phyloP scores from a whole-genome alignment of 2,888 invertebrate species.

The Stenodema calcarata region DNA sequence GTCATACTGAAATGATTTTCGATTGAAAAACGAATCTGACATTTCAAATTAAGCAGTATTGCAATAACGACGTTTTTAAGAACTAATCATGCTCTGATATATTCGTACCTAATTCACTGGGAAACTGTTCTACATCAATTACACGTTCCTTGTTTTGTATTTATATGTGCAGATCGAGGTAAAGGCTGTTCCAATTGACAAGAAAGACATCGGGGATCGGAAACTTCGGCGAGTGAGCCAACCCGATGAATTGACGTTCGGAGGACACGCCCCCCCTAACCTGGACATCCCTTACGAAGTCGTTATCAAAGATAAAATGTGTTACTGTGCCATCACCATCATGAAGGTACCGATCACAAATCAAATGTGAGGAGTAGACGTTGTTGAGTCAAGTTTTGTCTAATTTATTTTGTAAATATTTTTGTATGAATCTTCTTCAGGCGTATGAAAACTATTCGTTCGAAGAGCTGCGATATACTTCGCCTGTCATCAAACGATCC shows the following conservation, averaged over 20 bases:
- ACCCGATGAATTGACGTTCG: slow-evolving; percentile 68
- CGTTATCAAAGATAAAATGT: slow-evolving; percentile 87
- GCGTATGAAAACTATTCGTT: slow-evolving; percentile 91
- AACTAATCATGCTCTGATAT: too few relatives aligned
- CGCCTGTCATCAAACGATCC: slow-evolving; percentile 73
- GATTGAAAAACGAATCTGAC: too few relatives aligned
- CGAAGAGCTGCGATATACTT: slow-evolving; percentile 85
- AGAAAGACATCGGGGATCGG: slow-evolving; percentile 67
- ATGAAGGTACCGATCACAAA: slow-evolving; percentile 75
- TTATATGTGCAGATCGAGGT: slow-evolving; percentile 68
- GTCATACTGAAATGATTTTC: too few relatives aligned
- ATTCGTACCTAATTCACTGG: too few relatives aligned
- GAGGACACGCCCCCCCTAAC: slow-evolving; percentile 70
- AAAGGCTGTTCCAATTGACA: slow-evolving; percentile 75
- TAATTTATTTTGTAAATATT: too few relatives aligned
- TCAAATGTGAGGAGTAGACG: too few relatives aligned
- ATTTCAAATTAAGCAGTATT: too few relatives aligned
- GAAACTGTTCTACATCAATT: too few relatives aligned
- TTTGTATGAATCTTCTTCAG: slow-evolving; percentile 61
- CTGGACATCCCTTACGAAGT: slow-evolving; percentile 81
- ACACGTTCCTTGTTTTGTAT: neutral
- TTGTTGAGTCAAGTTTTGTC: too few relatives aligned
- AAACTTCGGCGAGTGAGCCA: slow-evolving; percentile 62
- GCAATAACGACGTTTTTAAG: too few relatives aligned
- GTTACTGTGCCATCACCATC: slow-evolving; percentile 92